Base-by-base conservation (phyloP, 2,797 vertebrate species). In the Chrosomus eos region DNA sequence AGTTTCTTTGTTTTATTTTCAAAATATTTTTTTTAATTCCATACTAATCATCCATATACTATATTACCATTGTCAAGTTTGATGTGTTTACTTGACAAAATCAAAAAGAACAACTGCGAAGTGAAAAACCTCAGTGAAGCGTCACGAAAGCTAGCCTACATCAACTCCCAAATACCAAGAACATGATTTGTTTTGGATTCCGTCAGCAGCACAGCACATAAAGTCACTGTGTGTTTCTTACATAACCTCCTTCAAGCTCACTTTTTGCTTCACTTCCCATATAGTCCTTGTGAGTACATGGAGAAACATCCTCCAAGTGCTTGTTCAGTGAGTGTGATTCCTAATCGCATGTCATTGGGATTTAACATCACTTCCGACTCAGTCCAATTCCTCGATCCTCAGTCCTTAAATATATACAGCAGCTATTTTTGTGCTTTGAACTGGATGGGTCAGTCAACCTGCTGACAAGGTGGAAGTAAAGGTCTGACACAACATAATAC, bases 201-300 rank as follows among this genome's bases (percentile, higher is more conserved):
- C 60, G 70, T 78, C 33, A 70, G 16, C 67, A 75, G 73, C 45
- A 67, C 26, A 71, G 66, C 55, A 51, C 90, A 87, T 84, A 38
- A 58, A 90, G 86, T 90, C 88, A 83, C 81, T 88, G 58, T 89
- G 90, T 85, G 89, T 85, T 84, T 86, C 91, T 94, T 94, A 93
- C 91, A 90, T 92, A 93, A 95, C 91, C 85, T 28, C 48, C 71
- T 83, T 85, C 81, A 87, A 88, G 81, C 87, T 74, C 84, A 78
- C 89, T 90, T 84, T 68, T 91, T 89, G 91, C 91, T 88, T 92
- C 90, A 90, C 60, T 91, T 90, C 87, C 88, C 80, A 67, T 78
- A 19, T 78, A 64, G 51, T 36, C 45, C 86, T 79, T 88, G 90
- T 91, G 72, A 91, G 85, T 84, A 86, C 90, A 92, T 88, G 77